Conservation (phyloP, 2,797 vertebrate genomes). For the Gymnoscopelus microlampas region DNA sequence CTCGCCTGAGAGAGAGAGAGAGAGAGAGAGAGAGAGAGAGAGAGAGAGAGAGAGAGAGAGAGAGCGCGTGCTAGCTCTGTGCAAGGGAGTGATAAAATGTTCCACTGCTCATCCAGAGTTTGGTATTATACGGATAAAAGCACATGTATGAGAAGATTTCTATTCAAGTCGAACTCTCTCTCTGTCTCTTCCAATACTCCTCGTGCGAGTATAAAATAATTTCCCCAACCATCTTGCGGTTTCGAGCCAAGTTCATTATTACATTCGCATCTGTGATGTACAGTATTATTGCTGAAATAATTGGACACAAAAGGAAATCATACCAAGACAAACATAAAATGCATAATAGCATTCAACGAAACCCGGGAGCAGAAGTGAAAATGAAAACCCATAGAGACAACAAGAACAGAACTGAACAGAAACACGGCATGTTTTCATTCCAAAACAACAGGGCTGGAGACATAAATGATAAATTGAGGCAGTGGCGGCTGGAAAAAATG, state of each 20-base stretch:
- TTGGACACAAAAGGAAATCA: conserved; percentile 52
- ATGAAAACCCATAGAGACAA: conserved; percentile 59
- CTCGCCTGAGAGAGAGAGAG: conserved; percentile 44
- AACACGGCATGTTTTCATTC: conserved; percentile 60
- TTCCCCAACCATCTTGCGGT: conserved; percentile 33
- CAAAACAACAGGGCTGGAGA: conserved; percentile 47
- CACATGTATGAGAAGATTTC: conserved; percentile 50
- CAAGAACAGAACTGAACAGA: conserved; percentile 11
- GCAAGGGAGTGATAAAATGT: conserved; percentile 53
- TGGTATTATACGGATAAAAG: conserved; percentile 56
- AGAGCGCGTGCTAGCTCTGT: conserved; percentile 2
- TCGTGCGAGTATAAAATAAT: conserved; percentile 12
- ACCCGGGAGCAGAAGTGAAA: conserved; percentile 52
- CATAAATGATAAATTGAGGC: conserved; percentile 66
- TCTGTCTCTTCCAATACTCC: conserved; percentile 13
- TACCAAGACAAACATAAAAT: conserved; percentile 31
- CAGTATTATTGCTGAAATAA: conserved; percentile 38
- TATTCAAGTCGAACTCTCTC: conserved; percentile 27
- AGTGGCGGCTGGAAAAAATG: conserved; percentile 61
- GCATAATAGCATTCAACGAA: conserved; percentile 53
- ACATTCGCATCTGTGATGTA: conserved; percentile 49
- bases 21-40: conserved; percentile 21
- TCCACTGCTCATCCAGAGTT: conserved; percentile 48
- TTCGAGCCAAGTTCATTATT: conserved; percentile 72
- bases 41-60: conserved; percentile 41